phyloP scores from a whole-genome alignment of 2,888 invertebrate species.

The Allophyes oxyacanthae region DNA sequence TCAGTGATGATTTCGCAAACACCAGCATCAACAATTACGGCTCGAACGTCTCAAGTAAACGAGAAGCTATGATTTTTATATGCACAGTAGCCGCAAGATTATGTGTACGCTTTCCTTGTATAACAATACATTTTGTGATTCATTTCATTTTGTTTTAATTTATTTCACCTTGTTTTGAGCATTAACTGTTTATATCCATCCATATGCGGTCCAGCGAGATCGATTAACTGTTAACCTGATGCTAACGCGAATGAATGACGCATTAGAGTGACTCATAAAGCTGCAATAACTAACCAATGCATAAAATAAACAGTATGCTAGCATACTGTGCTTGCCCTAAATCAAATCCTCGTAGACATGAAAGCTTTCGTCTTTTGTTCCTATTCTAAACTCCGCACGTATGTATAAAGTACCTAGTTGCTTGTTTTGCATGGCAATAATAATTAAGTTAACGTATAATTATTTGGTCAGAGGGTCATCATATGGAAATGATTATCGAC shows the following conservation, averaged over 20 bases:
- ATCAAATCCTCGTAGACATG: slow-evolving; percentile 56
- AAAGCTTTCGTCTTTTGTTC: slow-evolving; percentile 44
- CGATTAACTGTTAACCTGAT: slow-evolving; percentile 62
- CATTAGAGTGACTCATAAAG: slow-evolving; percentile 76
- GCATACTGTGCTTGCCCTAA: slow-evolving; percentile 57
- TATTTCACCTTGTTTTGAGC: slow-evolving; percentile 67
- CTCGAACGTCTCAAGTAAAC: slow-evolving; percentile 90
- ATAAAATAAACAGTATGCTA: slow-evolving; percentile 67
- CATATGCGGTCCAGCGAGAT: slow-evolving; percentile 58
- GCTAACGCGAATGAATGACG: slow-evolving; percentile 71
- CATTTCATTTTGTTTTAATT: slow-evolving; percentile 84
- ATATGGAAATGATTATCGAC: too few relatives aligned
- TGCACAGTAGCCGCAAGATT: slow-evolving; percentile 84
- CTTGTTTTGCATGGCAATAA: slow-evolving; percentile 52
- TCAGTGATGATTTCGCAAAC: slow-evolving; percentile 90
- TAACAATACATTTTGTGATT: slow-evolving; percentile 83
- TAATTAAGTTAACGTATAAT: neutral
- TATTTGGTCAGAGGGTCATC: too few relatives aligned
- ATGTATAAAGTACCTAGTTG: slow-evolving; percentile 42
- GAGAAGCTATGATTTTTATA: slow-evolving; percentile 79
- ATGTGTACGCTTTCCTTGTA: slow-evolving; percentile 82
- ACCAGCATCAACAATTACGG: slow-evolving; percentile 90
- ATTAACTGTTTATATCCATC: slow-evolving; percentile 59
- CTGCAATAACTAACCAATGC: slow-evolving; percentile 62
- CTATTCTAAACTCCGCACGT: slow-evolving; percentile 47